A percentile compares a stretch with the other conserved stretches of the same genome.
These are phyloP conservation scores for Trilocha varians DNA, from an alignment of 2,888 invertebrate species.

Conservation along the genomic window DNA sequence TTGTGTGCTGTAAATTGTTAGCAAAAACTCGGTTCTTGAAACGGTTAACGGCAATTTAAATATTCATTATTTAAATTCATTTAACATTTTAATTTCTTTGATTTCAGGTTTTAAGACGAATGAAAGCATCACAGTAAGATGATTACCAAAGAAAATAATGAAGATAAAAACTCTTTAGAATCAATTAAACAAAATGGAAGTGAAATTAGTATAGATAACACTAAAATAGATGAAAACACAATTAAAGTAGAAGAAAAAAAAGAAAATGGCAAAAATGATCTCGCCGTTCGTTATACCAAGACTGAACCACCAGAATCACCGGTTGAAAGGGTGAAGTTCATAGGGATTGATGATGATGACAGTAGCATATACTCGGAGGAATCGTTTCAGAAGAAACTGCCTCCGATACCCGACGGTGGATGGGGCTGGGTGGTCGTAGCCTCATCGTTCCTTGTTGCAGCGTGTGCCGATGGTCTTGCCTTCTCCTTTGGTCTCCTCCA, in stretches of 20 bases:
- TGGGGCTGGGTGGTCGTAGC: conserved; percentile 94
- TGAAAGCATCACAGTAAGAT: background rate
- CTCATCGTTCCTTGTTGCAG: conserved; percentile 87
- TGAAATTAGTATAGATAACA: background rate
- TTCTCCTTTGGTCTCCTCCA: conserved; percentile 93
- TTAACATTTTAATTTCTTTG: too few relatives aligned
- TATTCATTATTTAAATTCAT: too few relatives aligned
- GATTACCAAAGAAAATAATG: background rate
- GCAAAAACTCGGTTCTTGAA: too few relatives aligned
- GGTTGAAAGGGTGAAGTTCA: conserved; percentile 55
- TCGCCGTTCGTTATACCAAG: background rate
- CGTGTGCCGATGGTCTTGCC: conserved; percentile 92
- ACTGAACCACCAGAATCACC: conserved; percentile 24
- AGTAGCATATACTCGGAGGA: conserved; percentile 52
- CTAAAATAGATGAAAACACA: background rate
- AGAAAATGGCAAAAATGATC: background rate
- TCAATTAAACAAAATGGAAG: background rate
- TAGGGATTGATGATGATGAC: conserved; percentile 59
- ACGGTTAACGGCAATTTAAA: too few relatives aligned
- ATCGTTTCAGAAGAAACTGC: conserved; percentile 46
- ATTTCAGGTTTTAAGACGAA: background rate
- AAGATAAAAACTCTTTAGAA: background rate
- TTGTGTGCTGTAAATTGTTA: too few relatives aligned
- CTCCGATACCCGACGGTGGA: conserved; percentile 84
- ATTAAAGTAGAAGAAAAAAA: background rate